phyloP scores from a whole-genome alignment of 92 coral and sea anemone species.

The Epizoanthus rinbou region DNA sequence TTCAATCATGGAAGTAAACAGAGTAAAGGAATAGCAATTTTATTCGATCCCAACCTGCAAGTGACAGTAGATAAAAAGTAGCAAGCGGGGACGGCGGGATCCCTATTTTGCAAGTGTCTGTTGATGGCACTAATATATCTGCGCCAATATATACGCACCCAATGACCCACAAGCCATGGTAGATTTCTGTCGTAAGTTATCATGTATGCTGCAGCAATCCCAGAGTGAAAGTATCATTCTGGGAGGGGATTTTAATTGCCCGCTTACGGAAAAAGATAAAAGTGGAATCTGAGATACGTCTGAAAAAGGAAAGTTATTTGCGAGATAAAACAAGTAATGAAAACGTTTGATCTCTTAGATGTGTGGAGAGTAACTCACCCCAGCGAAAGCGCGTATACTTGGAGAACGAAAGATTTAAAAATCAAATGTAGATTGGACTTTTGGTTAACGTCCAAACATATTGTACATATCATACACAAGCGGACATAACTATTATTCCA shows the following conservation, averaged over 20 bases:
- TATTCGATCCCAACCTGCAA: neutral
- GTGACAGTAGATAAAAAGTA: neutral
- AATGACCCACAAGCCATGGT: neutral
- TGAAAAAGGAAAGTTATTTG: neutral
- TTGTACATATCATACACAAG: neutral
- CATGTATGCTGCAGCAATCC: neutral
- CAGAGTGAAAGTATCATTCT: neutral
- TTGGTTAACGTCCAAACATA: slow-evolving; percentile 16
- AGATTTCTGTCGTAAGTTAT: neutral
- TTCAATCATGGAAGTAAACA: neutral
- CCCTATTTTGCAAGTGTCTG: too few relatives aligned
- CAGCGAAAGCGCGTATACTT: slow-evolving; percentile 2
- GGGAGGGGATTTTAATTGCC: neutral
- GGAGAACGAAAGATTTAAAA: slow-evolving; percentile 20
- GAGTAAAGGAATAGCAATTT: neutral
- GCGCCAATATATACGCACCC: slow-evolving; percentile 22
- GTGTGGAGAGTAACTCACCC: neutral
- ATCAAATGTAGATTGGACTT: slow-evolving; percentile 37
- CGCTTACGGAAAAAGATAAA: slow-evolving; percentile 19
- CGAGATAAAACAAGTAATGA: too few relatives aligned
- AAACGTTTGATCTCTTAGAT: too few relatives aligned
- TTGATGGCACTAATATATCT: neutral
- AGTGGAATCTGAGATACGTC: slow-evolving; percentile 8
- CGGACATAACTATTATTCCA: slow-evolving; percentile 2
- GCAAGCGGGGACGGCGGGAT: neutral